Percentiles rank a stretch among this genome's conserved stretches.
Conservation (phyloP, 2,113 vertebrate genomes). For the Lonchura striata region DNA sequence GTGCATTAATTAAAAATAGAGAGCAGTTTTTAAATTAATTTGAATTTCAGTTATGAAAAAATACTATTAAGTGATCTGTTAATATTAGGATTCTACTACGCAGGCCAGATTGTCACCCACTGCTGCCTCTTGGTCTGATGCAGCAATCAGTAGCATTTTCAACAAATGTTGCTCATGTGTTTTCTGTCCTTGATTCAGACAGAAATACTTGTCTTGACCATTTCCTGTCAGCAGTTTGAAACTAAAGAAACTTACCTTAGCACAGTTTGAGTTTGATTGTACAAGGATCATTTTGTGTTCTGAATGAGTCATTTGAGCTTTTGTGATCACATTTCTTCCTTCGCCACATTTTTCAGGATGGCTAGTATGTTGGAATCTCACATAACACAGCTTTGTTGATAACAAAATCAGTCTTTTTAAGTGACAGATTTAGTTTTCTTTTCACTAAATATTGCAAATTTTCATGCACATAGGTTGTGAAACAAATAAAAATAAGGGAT, state of each 20-base stretch:
- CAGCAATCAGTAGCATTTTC: neutral
- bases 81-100: neutral
- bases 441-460: neutral
- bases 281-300: neutral
- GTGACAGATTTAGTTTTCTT: neutral
- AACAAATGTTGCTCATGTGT: neutral
- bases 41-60: neutral
- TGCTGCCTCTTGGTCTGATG: neutral
- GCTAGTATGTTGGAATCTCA: neutral
- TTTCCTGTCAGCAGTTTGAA: neutral
- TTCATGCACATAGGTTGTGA: neutral
- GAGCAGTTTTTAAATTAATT: neutral
- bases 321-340: neutral
- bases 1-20: neutral
- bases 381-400: neutral
- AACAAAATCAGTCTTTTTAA: neutral
- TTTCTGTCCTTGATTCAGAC: neutral
- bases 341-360: neutral
- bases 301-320: neutral
- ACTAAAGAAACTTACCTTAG: neutral
- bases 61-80: neutral
- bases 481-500: neutral
- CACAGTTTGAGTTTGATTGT: neutral
- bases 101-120: neutral
- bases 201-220: neutral